Evolutionary conservation across 1,140 invertebrate genomes (phyloP), one percentile per base, ranked within the genome.

Genomic region (Trissolcus basalis): DNA sequence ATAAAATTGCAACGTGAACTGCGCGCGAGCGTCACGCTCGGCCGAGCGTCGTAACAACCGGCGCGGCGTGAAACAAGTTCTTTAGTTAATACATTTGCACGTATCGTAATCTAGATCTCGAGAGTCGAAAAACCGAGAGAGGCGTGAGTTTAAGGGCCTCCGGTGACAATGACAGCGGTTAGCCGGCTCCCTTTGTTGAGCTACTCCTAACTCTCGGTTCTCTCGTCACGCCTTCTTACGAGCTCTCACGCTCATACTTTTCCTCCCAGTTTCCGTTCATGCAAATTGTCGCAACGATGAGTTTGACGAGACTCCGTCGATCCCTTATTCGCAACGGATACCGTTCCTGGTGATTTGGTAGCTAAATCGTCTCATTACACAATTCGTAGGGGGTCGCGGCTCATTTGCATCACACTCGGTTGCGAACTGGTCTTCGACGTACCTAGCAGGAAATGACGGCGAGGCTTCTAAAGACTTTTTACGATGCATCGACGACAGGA

Each of bases 331-430:
- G 69, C 74, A 73, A 58, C 61, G 80, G 76, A 84, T 81, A 82
- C 82, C 82, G 83, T 71, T 84, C 77, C 78, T 81, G 81, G 72
- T 78, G 83, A 85, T 86, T 88, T 85, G 79, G 83, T 79, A 82
- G 81, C 81, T 88, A 88, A 88, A 88, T 88, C 85, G 83, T 80
- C 85, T 88, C 86, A 87, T 88, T 88, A 88, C 80, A 43, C 53
- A 43, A 68, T 68, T 86, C 83, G 83, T 85, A 85, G 86, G 87
- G 85, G 85, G 83, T 87, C 83, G 54, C 69, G 81, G 76, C 75
- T 81, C 80, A 86, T 87, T 87, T 87, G 86, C 86, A 87, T 87
- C 65, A 73, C 72, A 79, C 77, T 80, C 73, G 56, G 47, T 73
- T 58, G 0, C 51, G 49, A 76, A 87, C 83, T 83, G 82, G 85